Percentiles rank a stretch among this genome's conserved stretches.
Evolutionary conservation across 2,113 vertebrate species (phyloP).

Genomic region (Meles meles): DNA sequence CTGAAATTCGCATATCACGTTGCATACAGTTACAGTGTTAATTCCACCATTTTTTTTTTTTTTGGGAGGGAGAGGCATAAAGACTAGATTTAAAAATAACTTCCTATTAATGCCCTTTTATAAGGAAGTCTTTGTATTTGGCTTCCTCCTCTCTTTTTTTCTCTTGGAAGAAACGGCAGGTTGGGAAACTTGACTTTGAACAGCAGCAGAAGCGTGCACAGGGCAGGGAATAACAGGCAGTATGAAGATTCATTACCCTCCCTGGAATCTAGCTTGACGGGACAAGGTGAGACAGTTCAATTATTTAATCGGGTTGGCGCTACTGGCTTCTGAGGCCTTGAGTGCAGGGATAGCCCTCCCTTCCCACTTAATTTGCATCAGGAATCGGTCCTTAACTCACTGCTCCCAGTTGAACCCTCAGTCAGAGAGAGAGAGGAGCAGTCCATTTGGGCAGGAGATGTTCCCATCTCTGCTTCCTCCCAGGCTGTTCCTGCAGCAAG

Average conservation of each 20-base stretch:
- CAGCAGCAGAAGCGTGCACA: constrained; percentile 49
- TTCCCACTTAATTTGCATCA: constrained; percentile 57
- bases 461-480: constrained; percentile 29
- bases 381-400: constrained; percentile 46
- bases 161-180: constrained; percentile 35
- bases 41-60: not conserved
- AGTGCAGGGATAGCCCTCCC: constrained; percentile 53
- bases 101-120: not conserved
- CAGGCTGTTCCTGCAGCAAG: not conserved
- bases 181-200: constrained; percentile 65
- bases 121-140: constrained; percentile 17
- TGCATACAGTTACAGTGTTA: not conserved
- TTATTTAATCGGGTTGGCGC: constrained; percentile 73
- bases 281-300: constrained; percentile 80
- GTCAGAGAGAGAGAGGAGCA: constrained; percentile 14
- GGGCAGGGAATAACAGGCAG: constrained; percentile 70
- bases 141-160: constrained; percentile 37
- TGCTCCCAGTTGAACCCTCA: not conserved
- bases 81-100: not conserved
- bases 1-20: not conserved
- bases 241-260: constrained; percentile 76
- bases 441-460: not conserved
- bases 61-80: not conserved
- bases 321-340: constrained; percentile 60
- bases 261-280: constrained; percentile 77